Percentiles rank a stretch among this genome's conserved stretches.
phyloP scores from a whole-genome alignment of 92 coral and sea anemone genomes.

The Paramuricea clavata region DNA sequence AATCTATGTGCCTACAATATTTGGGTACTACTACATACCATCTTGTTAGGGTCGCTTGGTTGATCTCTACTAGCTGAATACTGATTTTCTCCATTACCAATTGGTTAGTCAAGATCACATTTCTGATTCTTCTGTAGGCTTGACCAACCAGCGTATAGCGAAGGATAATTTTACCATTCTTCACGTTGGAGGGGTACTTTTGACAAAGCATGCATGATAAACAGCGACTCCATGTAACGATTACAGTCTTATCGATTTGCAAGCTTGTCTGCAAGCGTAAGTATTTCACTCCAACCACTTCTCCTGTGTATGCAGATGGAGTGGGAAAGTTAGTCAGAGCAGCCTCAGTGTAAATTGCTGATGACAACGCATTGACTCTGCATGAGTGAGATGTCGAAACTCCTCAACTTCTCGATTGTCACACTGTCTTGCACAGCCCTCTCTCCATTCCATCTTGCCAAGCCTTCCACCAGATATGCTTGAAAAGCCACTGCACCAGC shows the following conservation, averaged over 20 bases:
- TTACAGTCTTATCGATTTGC: no score
- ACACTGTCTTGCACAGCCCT: neutral
- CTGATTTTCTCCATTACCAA: slow-evolving; percentile 28
- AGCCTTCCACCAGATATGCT: slow-evolving; percentile 68
- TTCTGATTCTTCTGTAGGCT: slow-evolving; percentile 9
- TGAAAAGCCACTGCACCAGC: slow-evolving; percentile 65
- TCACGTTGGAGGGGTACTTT: neutral
- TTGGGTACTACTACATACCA: slow-evolving; percentile 10
- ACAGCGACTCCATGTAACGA: slow-evolving; percentile 26
- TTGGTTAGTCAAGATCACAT: slow-evolving; percentile 4
- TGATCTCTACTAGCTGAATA: slow-evolving; percentile 46
- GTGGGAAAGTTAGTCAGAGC: slow-evolving; percentile 10
- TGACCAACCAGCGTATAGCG: slow-evolving; percentile 30
- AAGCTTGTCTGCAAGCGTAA: slow-evolving; percentile 48
- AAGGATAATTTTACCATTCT: slow-evolving; percentile 18
- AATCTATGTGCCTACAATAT: neutral
- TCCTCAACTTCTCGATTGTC: neutral
- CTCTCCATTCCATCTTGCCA: slow-evolving; percentile 58
- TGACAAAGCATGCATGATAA: slow-evolving; percentile 25
- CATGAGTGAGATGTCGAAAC: slow-evolving; percentile 32
- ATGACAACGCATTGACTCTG: slow-evolving; percentile 32
- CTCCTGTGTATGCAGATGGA: slow-evolving; percentile 39
- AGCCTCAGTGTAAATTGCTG: neutral
- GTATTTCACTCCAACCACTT: slow-evolving; percentile 50
- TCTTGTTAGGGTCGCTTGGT: slow-evolving; percentile 32